phyloP scores from a whole-genome alignment of 2,797 vertebrate species.

The Potorous gilbertii region DNA sequence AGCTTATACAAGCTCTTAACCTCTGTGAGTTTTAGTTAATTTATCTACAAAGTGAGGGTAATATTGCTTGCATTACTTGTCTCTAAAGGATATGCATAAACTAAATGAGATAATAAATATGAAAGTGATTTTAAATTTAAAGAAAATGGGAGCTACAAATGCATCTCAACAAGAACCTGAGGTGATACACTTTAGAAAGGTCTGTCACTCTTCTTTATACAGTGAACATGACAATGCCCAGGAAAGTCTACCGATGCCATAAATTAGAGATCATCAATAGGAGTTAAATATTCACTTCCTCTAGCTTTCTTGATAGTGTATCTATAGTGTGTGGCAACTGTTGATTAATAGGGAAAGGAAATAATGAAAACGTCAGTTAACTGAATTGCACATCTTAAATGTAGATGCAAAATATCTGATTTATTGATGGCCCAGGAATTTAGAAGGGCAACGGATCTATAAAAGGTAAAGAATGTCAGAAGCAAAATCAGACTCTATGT shows the following conservation, averaged over 20 bases:
- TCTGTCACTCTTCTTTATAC: background rate
- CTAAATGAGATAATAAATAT: background rate
- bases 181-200: background rate
- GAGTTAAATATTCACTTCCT: background rate
- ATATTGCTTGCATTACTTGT: background rate
- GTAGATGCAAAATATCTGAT: slow-evolving; percentile 36
- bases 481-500: background rate
- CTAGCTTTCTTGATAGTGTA: background rate
- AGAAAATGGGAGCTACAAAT: background rate
- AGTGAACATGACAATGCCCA: slow-evolving; percentile 11
- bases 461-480: slow-evolving; percentile 15
- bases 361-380: slow-evolving; percentile 5
- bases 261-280: background rate
- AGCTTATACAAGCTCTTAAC: background rate
- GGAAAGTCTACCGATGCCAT: background rate
- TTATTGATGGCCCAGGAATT: slow-evolving; percentile 1
- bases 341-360: background rate
- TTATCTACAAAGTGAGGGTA: background rate
- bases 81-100: background rate
- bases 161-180: slow-evolving; percentile 3
- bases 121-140: background rate
- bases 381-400: slow-evolving; percentile 46
- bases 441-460: slow-evolving; percentile 17
- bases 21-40: background rate
- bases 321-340: background rate